Evolutionary conservation across 2,113 vertebrate genomes (phyloP), one percentile per base, ranked within the genome.

Genomic region (Indicator maculatus): DNA sequence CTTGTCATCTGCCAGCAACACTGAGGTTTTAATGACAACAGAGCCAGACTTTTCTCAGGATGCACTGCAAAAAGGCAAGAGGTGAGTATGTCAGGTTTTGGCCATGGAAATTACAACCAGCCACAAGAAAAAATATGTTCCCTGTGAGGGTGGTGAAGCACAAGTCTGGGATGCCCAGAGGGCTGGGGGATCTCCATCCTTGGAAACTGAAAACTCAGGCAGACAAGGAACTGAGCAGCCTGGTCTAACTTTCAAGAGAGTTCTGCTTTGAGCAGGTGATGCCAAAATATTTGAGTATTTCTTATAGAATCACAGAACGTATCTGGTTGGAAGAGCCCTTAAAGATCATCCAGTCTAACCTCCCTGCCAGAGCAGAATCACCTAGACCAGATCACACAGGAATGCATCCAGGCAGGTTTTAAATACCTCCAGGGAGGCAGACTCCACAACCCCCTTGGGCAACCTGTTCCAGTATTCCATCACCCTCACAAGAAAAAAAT

Each of bases 81-180:
- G 41, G 1, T n/a, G 45, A 36, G 4, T 38, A 18, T 66, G 30
- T 81, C 28, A n/a, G 24, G 21, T 7, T 74, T 41, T 74, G 77
- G 21, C 27, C 71, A 83, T n/a, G 24, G 47, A 90, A 93, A 67
- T 73, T 55, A 24, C 30, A 74, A 45, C 26, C n/a, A 88, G 30
- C 55, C 0, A 0, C 39, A 63, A 52, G 53, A 67, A 90, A 88
- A 21, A 88, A 16, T 10, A 26, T 0, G 0, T 63, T 18, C 16
- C 27, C 10, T 67, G 9, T 36, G 70, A 67, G 16, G 47, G 16
- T 8, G 15, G 30, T 47, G 45, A 76, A 66, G 56, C 11, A 26
- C 33, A 88, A 27, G 7, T 60, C 53, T 67, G 53, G 24, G 30
- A 9, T 89, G 33, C 9, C 7, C 44, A 53, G 33, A 19, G 19